phyloP scores from a whole-genome alignment of 2,113 vertebrate species.

The Morone saxatilis region DNA sequence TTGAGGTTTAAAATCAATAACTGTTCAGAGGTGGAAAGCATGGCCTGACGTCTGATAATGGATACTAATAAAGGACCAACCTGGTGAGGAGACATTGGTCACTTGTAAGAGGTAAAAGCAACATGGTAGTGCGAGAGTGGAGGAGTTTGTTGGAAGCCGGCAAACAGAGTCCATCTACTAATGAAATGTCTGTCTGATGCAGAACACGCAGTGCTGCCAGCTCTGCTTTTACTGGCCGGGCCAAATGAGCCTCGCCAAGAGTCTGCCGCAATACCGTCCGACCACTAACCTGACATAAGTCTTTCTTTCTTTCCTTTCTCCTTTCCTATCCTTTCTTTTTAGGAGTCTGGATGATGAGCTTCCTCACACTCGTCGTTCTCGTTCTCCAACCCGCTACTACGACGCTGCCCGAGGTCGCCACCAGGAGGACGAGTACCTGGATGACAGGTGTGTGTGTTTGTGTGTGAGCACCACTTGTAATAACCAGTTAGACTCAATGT shows the following conservation, averaged over 20 bases:
- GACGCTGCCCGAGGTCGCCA: conserved; percentile 88
- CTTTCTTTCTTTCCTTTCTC: background rate
- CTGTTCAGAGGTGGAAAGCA: background rate
- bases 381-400: conserved; percentile 94
- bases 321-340: conserved; percentile 37
- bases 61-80: background rate
- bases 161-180: conserved; percentile 70
- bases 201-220: conserved; percentile 71
- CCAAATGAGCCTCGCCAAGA: conserved; percentile 46
- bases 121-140: background rate
- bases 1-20: background rate
- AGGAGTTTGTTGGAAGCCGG: conserved; percentile 49
- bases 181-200: conserved; percentile 71
- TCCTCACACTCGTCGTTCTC: conserved; percentile 92
- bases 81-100: background rate
- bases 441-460: conserved; percentile 82
- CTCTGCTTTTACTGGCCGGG: conserved; percentile 68
- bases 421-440: conserved; percentile 80
- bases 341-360: conserved; percentile 99
- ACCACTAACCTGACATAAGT: conserved; percentile 36
- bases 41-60: conserved; percentile 4
- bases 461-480: background rate
- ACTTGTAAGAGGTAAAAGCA: conserved; percentile 36
- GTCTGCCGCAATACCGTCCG: conserved; percentile 46
- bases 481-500: background rate